Conservation (phyloP, 2,797 vertebrate genomes). For the Ctenopoma kingsleyae region DNA sequence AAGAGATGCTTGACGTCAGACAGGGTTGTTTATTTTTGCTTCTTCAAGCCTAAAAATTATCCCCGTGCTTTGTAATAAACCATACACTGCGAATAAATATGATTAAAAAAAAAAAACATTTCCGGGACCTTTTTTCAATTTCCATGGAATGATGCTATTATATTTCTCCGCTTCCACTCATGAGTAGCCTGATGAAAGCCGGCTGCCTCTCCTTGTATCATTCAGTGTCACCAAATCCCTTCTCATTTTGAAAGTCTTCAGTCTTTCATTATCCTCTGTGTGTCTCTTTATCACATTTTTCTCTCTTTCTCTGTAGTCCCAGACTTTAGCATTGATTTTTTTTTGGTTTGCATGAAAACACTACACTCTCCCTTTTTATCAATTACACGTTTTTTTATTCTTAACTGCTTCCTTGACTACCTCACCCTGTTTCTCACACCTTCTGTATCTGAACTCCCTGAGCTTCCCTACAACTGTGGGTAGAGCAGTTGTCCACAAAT, state of each 20-base stretch:
- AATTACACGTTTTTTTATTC: conserved; percentile 6
- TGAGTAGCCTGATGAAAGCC: conserved; percentile 57
- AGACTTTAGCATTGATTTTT: conserved; percentile 41
- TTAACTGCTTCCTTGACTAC: not conserved
- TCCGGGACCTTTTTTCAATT: conserved; percentile 52
- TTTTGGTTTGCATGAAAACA: conserved; percentile 21
- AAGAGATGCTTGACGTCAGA: conserved; percentile 14
- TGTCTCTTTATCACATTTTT: conserved; percentile 35
- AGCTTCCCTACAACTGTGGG: no score
- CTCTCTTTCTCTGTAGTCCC: conserved; percentile 15
- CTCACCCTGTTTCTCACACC: conserved; percentile 4
- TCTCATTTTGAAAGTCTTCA: conserved; percentile 58
- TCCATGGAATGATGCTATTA: conserved; percentile 62
- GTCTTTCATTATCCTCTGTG: conserved; percentile 54
- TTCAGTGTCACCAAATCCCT: conserved; percentile 68
- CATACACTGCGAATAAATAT: conserved; percentile 37
- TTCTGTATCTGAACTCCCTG: conserved; percentile 2
- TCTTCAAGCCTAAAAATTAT: conserved; percentile 10
- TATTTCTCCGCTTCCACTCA: conserved; percentile 50
- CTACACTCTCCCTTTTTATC: conserved; percentile 21
- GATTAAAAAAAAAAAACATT: conserved; percentile 44
- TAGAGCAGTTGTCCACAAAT: no score
- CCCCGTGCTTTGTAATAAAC: conserved; percentile 25
- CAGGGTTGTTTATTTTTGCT: conserved; percentile 38
- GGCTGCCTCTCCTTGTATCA: conserved; percentile 51